A percentile compares a stretch with the other conserved stretches of the same genome.
phyloP scores from a whole-genome alignment of 2,797 vertebrate species.

The Liparis tanakae region DNA sequence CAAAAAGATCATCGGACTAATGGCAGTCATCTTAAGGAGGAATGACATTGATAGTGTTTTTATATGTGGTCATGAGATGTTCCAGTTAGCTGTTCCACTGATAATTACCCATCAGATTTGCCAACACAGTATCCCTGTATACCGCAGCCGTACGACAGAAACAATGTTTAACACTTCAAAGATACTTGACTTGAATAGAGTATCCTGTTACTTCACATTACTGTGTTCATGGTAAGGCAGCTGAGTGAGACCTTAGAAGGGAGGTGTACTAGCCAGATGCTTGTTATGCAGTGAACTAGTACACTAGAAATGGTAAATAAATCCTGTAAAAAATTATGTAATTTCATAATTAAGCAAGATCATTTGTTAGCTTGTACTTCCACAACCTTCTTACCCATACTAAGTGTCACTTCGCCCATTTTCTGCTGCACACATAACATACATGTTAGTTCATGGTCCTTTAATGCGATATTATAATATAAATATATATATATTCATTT shows the following conservation, averaged over 20 bases:
- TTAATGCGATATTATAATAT: neutral
- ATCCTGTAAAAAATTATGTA: neutral
- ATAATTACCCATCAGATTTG: neutral
- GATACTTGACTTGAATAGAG: slow-evolving; percentile 20
- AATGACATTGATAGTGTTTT: slow-evolving; percentile 68
- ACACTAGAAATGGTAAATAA: slow-evolving; percentile 8
- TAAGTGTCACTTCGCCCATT: slow-evolving; percentile 18
- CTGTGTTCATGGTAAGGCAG: slow-evolving; percentile 65
- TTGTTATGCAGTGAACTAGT: slow-evolving; percentile 5
- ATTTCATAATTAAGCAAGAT: neutral
- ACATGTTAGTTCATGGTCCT: slow-evolving; percentile 11
- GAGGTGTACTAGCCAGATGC: slow-evolving; percentile 23
- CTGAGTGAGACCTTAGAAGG: slow-evolving; percentile 61
- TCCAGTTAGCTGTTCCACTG: slow-evolving; percentile 11
- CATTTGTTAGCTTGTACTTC: slow-evolving; percentile 3
- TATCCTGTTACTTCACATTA: slow-evolving; percentile 15
- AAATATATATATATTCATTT: too few species aligned
- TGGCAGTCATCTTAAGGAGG: slow-evolving; percentile 72
- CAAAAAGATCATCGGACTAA: slow-evolving; percentile 51
- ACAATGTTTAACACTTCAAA: neutral
- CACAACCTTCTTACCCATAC: slow-evolving; percentile 11
- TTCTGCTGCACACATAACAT: slow-evolving; percentile 27
- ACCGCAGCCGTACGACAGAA: slow-evolving; percentile 29
- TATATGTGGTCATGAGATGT: slow-evolving; percentile 50
- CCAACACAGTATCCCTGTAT: slow-evolving; percentile 29